A percentile compares a stretch with the other conserved stretches of the same genome.
Conservation (phyloP, 2,888 invertebrate species). For the Torymus aiolomorphi region DNA sequence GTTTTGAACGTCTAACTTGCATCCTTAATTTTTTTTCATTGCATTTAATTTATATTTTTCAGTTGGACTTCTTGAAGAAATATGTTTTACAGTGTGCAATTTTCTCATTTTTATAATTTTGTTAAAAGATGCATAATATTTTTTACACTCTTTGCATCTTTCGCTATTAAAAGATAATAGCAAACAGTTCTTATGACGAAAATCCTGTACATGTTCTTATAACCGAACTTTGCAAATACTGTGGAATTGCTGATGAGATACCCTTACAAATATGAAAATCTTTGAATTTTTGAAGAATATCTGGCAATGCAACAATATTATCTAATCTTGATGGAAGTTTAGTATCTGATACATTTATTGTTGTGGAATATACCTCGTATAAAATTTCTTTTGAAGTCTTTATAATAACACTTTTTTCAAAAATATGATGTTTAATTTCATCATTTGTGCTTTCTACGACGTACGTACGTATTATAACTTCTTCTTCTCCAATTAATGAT, state of each 20-base stretch:
- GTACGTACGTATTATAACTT: neutral
- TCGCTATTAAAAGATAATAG: neutral
- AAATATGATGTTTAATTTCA: neutral
- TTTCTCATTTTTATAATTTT: neutral
- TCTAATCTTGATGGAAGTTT: constrained; percentile 8
- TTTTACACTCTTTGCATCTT: neutral
- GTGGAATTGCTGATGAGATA: neutral
- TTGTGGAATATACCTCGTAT: constrained; percentile 3
- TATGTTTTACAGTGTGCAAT: neutral
- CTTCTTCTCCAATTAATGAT: constrained; percentile 6
- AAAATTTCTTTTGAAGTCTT: neutral
- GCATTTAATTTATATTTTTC: no score
- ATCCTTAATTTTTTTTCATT: no score
- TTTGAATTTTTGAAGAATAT: constrained; percentile 23
- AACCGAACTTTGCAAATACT: neutral
- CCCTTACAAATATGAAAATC: constrained; percentile 17
- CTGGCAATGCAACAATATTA: neutral
- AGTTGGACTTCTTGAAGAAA: neutral
- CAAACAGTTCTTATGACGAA: neutral
- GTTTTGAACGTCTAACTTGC: no score
- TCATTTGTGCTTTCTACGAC: neutral
- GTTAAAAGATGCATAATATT: neutral
- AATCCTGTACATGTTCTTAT: neutral
- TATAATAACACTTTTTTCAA: constrained; percentile 8
- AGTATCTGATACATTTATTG: neutral